Evolutionary conservation across 2,113 vertebrate genomes (phyloP).

Genomic region (Gobiocypris rarus): DNA sequence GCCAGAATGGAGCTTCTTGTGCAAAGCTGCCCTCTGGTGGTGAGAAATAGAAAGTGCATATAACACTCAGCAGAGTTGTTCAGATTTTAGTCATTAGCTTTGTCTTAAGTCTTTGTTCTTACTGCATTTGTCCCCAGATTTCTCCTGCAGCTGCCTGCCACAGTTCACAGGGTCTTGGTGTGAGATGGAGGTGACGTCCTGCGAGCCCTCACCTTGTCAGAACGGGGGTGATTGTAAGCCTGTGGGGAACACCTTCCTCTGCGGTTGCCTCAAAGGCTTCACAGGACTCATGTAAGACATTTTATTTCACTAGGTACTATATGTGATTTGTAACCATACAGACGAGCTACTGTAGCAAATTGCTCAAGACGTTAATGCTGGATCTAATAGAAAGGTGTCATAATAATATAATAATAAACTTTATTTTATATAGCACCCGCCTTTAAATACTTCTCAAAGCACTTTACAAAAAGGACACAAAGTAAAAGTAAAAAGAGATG

Average conservation of each 20-base stretch:
- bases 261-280: slow-evolving; percentile 86
- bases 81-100: neutral
- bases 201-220: slow-evolving; percentile 90
- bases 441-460: too few relatives aligned
- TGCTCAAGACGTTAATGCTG: too few relatives aligned
- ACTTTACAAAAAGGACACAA: too few relatives aligned
- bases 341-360: too few relatives aligned
- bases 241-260: slow-evolving; percentile 85
- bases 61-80: too few relatives aligned
- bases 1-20: slow-evolving; percentile 91
- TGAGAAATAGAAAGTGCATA: neutral
- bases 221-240: slow-evolving; percentile 88
- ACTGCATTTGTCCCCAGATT: slow-evolving; percentile 73
- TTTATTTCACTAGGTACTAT: neutral
- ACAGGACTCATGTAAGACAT: slow-evolving; percentile 87
- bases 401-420: too few relatives aligned
- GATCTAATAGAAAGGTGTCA: too few relatives aligned
- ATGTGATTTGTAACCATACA: neutral
- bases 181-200: slow-evolving; percentile 88
- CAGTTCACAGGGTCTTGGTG: slow-evolving; percentile 92
- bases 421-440: too few relatives aligned
- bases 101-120: neutral
- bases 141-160: slow-evolving; percentile 86
- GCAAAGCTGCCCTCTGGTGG: slow-evolving; percentile 83
- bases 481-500: too few relatives aligned